Evolutionary conservation across 2,113 vertebrate species (phyloP).

Genomic region (Sclerurus mexicanus): DNA sequence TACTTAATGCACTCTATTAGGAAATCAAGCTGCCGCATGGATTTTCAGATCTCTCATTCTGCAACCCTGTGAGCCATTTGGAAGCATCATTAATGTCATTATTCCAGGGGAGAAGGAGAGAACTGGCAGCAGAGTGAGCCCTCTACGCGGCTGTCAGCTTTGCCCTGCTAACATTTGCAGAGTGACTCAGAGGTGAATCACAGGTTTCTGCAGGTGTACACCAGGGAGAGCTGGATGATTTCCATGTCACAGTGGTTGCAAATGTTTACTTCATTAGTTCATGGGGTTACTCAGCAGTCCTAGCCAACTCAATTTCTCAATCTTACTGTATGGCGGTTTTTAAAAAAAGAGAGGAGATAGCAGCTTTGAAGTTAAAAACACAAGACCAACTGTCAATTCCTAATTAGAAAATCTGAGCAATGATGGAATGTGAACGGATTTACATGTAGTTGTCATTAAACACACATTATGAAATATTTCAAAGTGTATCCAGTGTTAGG

Average conservation of each 20-base stretch:
- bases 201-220: slow-evolving; percentile 80
- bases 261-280: slow-evolving; percentile 82
- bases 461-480: neutral
- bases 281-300: slow-evolving; percentile 75
- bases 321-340: slow-evolving; percentile 42
- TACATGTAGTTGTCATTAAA: neutral
- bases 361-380: slow-evolving; percentile 43
- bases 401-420: slow-evolving; percentile 49
- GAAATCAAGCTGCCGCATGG: slow-evolving; percentile 70
- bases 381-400: slow-evolving; percentile 8
- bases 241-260: slow-evolving; percentile 75
- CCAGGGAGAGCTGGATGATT: slow-evolving; percentile 73
- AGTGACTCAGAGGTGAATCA: slow-evolving; percentile 85
- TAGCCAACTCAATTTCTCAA: slow-evolving; percentile 71
- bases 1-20: slow-evolving; percentile 77
- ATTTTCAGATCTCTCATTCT: slow-evolving; percentile 70
- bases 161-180: slow-evolving; percentile 69
- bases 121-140: slow-evolving; percentile 62
- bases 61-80: slow-evolving; percentile 71
- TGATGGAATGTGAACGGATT: slow-evolving; percentile 4
- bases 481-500: neutral
- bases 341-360: neutral
- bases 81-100: slow-evolving; percentile 76
- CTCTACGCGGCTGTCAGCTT: slow-evolving; percentile 58
- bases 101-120: slow-evolving; percentile 68